These are phyloP conservation scores for Limnephilus lunatus DNA, from an alignment of 2,888 invertebrate genomes.

Conservation along the genomic window DNA sequence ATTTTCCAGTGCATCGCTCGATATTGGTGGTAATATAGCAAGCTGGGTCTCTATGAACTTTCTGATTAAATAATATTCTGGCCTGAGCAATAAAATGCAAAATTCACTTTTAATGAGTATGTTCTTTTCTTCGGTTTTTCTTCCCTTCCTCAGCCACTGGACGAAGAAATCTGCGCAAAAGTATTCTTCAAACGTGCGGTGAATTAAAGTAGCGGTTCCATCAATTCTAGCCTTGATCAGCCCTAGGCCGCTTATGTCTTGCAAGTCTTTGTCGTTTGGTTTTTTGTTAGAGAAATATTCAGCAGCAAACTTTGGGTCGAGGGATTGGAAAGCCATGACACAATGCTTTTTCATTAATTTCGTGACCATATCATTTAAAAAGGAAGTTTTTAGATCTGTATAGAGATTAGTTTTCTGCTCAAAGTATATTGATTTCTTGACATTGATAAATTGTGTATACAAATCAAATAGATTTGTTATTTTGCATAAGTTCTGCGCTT, in stretches of 20 bases:
- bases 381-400: fast-evolving
- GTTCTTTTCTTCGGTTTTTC: not conserved
- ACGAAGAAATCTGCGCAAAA: not conserved
- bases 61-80: not conserved
- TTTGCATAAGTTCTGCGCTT: not conserved
- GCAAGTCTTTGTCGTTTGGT: not conserved
- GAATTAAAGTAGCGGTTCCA: not conserved
- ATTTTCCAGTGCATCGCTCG: not conserved
- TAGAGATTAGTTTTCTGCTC: not conserved
- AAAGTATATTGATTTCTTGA: not conserved
- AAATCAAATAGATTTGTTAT: not conserved
- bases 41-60: not conserved
- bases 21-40: not conserved
- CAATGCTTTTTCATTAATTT: not conserved
- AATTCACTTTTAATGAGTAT: not conserved
- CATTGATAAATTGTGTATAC: not conserved
- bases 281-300: not conserved
- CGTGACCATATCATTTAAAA: fast-evolving
- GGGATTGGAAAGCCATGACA: not conserved
- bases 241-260: not conserved
- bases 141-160: not conserved
- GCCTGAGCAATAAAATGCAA: not conserved
- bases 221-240: not conserved
- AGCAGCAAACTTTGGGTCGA: not conserved
- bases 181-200: not conserved